Evolutionary conservation across 2,113 vertebrate genomes (phyloP).

Genomic region (Lethenteron reissneri): DNA sequence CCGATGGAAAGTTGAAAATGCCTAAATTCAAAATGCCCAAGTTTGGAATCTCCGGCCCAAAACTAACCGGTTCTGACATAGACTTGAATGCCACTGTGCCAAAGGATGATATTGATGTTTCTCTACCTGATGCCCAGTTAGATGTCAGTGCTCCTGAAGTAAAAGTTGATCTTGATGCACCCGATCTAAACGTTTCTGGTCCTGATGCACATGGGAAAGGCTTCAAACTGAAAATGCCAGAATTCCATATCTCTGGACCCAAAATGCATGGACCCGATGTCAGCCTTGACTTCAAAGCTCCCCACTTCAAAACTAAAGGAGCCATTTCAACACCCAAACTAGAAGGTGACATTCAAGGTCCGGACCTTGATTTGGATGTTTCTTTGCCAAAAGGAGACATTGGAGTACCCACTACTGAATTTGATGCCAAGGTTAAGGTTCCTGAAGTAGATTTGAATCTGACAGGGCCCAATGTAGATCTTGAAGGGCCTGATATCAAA

Average conservation of each 20-base stretch:
- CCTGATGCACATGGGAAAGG: background rate
- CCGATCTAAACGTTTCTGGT: background rate
- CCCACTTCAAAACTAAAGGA: constrained; percentile 7
- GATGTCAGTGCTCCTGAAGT: constrained; percentile 13
- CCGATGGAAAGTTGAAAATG: background rate
- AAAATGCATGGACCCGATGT: constrained; percentile 11
- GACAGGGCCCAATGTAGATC: constrained; percentile 11
- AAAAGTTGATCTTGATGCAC: constrained; percentile 9
- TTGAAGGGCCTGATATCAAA: constrained; percentile 10
- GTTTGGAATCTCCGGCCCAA: background rate
- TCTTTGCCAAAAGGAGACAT: background rate
- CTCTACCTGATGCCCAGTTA: background rate
- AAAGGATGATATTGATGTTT: background rate
- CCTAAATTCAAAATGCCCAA: background rate
- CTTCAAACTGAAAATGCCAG: constrained; percentile 1
- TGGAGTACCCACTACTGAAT: background rate
- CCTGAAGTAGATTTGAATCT: constrained; percentile 7
- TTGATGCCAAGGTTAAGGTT: background rate
- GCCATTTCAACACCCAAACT: constrained; percentile 6
- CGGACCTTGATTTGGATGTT: background rate
- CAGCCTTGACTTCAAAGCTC: constrained; percentile 12
- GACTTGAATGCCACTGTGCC: background rate
- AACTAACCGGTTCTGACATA: background rate
- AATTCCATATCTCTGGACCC: constrained; percentile 1
- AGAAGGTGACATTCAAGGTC: background rate